Conservation (phyloP, 2,113 vertebrate species). For the Psilopogon haemacephalus region DNA sequence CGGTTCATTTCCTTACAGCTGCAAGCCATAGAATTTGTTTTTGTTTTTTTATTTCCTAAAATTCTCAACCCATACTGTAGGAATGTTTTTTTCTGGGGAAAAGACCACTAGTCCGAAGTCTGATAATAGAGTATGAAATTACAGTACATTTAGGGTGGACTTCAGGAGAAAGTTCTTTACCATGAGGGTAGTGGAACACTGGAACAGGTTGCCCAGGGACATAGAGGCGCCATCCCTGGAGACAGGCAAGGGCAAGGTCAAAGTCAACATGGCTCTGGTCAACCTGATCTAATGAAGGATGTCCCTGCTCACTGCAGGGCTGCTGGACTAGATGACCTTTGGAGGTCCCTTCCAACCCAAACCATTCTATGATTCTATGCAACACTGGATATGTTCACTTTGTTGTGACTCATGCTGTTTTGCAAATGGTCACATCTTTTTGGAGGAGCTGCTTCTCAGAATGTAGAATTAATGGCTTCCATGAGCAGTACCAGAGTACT, state of each 20-base stretch:
- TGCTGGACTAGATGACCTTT: too few species aligned
- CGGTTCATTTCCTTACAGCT: neutral
- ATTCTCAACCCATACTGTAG: neutral
- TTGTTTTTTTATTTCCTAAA: neutral
- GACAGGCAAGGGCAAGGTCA: too few species aligned
- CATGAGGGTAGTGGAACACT: too few species aligned
- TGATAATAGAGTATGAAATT: neutral
- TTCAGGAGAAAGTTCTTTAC: too few species aligned
- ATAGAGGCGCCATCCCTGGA: too few species aligned
- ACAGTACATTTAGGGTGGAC: fast-evolving
- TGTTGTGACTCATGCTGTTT: neutral
- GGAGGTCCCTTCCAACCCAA: too few species aligned
- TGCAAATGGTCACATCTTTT: neutral
- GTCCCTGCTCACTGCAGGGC: too few species aligned
- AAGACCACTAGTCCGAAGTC: neutral
- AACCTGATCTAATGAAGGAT: too few species aligned
- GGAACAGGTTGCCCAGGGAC: too few species aligned
- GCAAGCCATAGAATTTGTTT: neutral
- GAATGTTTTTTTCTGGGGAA: neutral
- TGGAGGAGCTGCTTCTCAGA: neutral
- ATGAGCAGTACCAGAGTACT: neutral
- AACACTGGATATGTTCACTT: neutral
- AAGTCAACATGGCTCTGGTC: too few species aligned
- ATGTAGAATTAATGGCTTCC: neutral
- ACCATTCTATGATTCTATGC: neutral